phyloP scores from a whole-genome alignment of 2,113 vertebrate genomes.

The Tiliqua scincoides region DNA sequence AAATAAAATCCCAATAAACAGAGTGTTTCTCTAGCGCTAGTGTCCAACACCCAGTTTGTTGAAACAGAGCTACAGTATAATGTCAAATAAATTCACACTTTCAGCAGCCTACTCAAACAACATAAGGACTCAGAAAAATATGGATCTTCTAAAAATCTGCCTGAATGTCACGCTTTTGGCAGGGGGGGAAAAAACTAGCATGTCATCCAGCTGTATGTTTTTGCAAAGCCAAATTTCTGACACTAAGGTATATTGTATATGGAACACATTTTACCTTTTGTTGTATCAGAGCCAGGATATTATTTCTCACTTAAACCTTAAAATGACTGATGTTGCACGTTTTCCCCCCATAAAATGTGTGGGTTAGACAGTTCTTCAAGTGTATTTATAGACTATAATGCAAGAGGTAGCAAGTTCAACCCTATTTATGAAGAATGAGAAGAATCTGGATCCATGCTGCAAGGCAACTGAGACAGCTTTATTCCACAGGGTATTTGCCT shows the following conservation, averaged over 20 bases:
- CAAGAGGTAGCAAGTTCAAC: neutral
- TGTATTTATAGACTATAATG: neutral
- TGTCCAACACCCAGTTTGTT: neutral
- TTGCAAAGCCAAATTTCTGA: slow-evolving; percentile 70
- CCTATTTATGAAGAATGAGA: neutral
- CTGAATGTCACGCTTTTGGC: slow-evolving; percentile 79
- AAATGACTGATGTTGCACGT: neutral
- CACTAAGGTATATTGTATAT: slow-evolving; percentile 64
- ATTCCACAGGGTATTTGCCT: neutral
- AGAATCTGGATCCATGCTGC: neutral
- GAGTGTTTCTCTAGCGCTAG: neutral
- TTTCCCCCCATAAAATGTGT: neutral
- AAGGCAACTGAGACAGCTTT: neutral
- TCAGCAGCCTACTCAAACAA: slow-evolving; percentile 70
- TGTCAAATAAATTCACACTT: slow-evolving; percentile 71
- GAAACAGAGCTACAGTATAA: slow-evolving; percentile 51
- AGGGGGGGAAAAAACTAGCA: slow-evolving; percentile 63
- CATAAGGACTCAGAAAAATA: slow-evolving; percentile 72
- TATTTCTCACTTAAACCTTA: slow-evolving; percentile 26
- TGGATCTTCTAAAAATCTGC: slow-evolving; percentile 69
- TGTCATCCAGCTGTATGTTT: slow-evolving; percentile 67
- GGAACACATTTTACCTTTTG: slow-evolving; percentile 42
- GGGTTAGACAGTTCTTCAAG: neutral
- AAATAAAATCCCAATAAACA: neutral
- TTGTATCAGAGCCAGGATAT: slow-evolving; percentile 43